Evolutionary conservation across 2,888 invertebrate genomes (phyloP), one percentile per base, ranked within the genome.

Genomic region (Drosophila multiciliata): DNA sequence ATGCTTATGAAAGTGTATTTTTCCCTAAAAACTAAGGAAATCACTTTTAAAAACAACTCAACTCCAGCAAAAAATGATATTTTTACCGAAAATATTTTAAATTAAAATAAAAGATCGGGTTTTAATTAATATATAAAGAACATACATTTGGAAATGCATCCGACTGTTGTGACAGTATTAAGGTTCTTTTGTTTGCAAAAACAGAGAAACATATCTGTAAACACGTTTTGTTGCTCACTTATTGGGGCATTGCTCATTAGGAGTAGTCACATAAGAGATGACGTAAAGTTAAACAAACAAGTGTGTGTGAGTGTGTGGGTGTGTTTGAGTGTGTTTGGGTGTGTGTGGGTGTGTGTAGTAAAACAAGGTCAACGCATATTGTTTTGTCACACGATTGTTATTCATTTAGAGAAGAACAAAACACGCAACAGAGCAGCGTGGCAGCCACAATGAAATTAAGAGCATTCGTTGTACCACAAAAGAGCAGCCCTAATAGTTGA

Each of bases 341-440:
- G 26, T 36, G 57, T 32, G 12, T 52, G 26, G 60, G 40, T 53
- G 45, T 42, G 49, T 36, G n/a, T 38, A 40, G 36, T 33, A 33
- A 73, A 92, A 89, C 88, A 91, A 92, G 91, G 92, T 91, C 91
- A 91, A 74, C 59, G 77, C 79, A 87, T 80, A 82, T 87, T 87
- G 79, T 87, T 82, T 85, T 89, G 80, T 87, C 80, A 89, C 87
- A 87, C 75, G 87, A 71, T 86, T 88, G 90, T 84, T 90, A 90
- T 90, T 91, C 85, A 91, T 90, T 91, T 87, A 89, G 82, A 83
- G 49, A 75, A 67, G 55, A 75, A 67, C 29, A 15, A 66, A 68
- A 57, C 65, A 42, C 63, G 48, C 53, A 52, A 42, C 53, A 59
- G 59, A 61, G 50, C 70, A 66, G 35, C 50, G 32, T 35, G 45